These are phyloP conservation scores for Hypsopygia costalis DNA, from an alignment of 2,888 invertebrate species.

Conservation along the genomic window DNA sequence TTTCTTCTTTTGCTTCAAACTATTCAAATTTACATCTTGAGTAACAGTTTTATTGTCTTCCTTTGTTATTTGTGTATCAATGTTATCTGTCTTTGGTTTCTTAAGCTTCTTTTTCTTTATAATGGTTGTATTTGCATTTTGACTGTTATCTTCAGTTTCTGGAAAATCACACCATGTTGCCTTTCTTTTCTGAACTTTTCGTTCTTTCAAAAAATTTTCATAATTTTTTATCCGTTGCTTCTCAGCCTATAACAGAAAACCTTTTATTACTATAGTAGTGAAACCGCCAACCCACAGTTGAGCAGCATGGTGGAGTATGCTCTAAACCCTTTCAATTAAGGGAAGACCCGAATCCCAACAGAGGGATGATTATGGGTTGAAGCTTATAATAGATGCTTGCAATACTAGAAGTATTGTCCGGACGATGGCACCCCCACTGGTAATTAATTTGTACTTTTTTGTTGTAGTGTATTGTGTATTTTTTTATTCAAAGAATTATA, in stretches of 20 bases:
- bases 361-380: too few relatives aligned
- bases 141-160: constrained; percentile 31
- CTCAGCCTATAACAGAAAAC: constrained; percentile 52
- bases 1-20: constrained; percentile 14
- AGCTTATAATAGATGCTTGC: too few relatives aligned
- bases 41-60: background rate
- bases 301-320: too few relatives aligned
- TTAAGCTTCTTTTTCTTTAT: constrained; percentile 30
- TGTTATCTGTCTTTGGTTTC: constrained; percentile 13
- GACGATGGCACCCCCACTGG: too few relatives aligned
- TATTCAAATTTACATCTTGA: constrained; percentile 5
- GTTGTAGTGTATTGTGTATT: too few relatives aligned
- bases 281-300: too few relatives aligned
- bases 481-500: too few relatives aligned
- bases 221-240: constrained; percentile 72
- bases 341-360: too few relatives aligned
- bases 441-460: too few relatives aligned
- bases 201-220: constrained; percentile 73
- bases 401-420: too few relatives aligned
- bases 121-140: constrained; percentile 15
- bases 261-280: background rate
- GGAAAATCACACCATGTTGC: constrained; percentile 81
- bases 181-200: constrained; percentile 61
- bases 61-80: background rate
- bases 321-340: too few relatives aligned